phyloP scores from a whole-genome alignment of 2,888 invertebrate genomes.

The Brachyptera putata region DNA sequence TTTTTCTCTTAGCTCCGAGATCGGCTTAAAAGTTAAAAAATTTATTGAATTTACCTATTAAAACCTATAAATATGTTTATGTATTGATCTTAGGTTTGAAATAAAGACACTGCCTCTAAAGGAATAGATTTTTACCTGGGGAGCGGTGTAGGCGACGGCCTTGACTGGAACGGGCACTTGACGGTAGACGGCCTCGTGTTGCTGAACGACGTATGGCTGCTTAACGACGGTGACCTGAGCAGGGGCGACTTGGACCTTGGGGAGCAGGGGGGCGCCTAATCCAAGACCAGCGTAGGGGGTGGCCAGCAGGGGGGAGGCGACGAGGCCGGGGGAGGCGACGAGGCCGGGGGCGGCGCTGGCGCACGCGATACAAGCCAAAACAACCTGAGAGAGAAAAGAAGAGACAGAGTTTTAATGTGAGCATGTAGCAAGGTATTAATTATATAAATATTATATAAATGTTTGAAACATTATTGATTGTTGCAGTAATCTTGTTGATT shows the following conservation, averaged over 20 bases:
- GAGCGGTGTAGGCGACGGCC: slow-evolving; percentile 37
- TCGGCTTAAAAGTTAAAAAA: too few species aligned
- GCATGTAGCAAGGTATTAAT: not conserved
- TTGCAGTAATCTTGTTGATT: not conserved
- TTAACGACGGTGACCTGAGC: slow-evolving; percentile 41
- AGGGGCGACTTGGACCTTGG: slow-evolving; percentile 39
- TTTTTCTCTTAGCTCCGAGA: too few species aligned
- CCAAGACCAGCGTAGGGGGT: too few species aligned
- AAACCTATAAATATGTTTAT: too few species aligned
- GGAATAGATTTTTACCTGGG: slow-evolving; percentile 30
- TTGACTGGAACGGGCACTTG: slow-evolving; percentile 35
- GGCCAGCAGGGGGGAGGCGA: slow-evolving; percentile 28
- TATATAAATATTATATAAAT: not conserved
- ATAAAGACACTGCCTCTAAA: too few species aligned
- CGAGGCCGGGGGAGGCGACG: slow-evolving; percentile 1
- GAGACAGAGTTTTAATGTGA: not conserved
- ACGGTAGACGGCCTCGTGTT: slow-evolving; percentile 39
- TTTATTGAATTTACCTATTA: too few species aligned
- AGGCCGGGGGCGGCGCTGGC: slow-evolving; percentile 21
- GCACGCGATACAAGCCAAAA: slow-evolving; percentile 19
- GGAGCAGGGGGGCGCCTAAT: slow-evolving; percentile 39
- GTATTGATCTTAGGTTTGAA: too few species aligned
- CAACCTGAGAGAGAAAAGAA: not conserved
- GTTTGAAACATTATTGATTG: not conserved
- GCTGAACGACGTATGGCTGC: slow-evolving; percentile 40